Evolutionary conservation across 2,888 invertebrate genomes (phyloP).

Genomic region (Apodemia duryi): DNA sequence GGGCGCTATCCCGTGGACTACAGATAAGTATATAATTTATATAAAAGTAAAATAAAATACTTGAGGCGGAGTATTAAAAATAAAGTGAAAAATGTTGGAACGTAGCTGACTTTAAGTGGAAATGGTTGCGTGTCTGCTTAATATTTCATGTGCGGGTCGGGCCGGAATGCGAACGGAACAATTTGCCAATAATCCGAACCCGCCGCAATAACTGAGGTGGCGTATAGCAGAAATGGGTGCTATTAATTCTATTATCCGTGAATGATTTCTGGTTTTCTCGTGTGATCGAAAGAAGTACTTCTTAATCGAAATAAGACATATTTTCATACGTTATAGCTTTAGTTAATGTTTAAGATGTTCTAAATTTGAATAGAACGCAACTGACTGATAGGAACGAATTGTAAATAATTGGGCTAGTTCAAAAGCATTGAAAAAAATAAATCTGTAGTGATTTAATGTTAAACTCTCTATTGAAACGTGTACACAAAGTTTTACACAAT

Average conservation of each 20-base stretch:
- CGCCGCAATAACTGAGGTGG: slow-evolving; percentile 68
- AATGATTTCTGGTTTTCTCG: slow-evolving; percentile 52
- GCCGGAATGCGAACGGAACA: slow-evolving; percentile 70
- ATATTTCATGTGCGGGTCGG: slow-evolving; percentile 68
- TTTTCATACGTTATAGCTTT: neutral
- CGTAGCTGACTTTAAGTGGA: slow-evolving; percentile 14
- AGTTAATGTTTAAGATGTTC: too few species aligned
- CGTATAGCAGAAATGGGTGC: slow-evolving; percentile 65
- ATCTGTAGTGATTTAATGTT: too few species aligned
- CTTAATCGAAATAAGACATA: slow-evolving; percentile 5
- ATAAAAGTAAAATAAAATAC: neutral
- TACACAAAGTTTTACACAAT: too few species aligned
- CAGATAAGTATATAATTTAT: neutral
- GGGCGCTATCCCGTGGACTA: too few species aligned
- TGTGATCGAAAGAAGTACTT: neutral
- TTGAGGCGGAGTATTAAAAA: neutral
- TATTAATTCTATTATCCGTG: slow-evolving; percentile 68
- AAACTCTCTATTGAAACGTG: too few species aligned
- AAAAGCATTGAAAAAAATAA: too few species aligned
- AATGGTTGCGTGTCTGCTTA: slow-evolving; percentile 54
- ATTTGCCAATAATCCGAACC: slow-evolving; percentile 76
- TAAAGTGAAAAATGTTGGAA: slow-evolving; percentile 6
- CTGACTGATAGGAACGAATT: too few species aligned
- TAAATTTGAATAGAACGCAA: too few species aligned
- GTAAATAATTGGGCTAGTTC: too few species aligned